Evolutionary conservation across 2,113 vertebrate species (phyloP), one percentile per base, ranked within the genome.

Genomic region (Stigmatopora nigra): DNA sequence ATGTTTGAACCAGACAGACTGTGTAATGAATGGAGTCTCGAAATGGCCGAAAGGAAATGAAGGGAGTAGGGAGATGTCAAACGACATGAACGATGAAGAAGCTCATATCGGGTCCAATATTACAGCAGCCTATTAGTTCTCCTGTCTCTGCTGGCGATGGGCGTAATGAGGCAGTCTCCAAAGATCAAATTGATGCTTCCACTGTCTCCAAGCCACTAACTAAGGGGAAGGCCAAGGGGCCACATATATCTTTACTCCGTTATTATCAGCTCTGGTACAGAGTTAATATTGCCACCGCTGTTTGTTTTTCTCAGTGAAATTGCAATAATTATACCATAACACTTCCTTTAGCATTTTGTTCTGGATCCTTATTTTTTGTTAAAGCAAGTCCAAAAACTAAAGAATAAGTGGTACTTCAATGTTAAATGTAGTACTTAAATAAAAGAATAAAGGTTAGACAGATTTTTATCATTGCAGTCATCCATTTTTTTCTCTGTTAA

Each of bases 21-120:
- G 31, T 5, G 8, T 86, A 84, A 89, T 88, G 77, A 89, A 87
- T 75, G 77, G 75, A 78, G 76, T 73, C 70, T 60, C 73, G 63
- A 79, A 69, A 80, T 57, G 73, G 63, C 70, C 64, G 65, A 73
- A 55, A 81, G 78, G 78, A 82, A 84, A 83, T 80, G 64, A 79
- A 82, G 67, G 76, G 65, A 82, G 70, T 72, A 72, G 75, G 72
- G 56, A 68, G 75, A 72, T 82, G 78, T 86, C 78, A 83, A 69
- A 77, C 73, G 59, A 73, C 73, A 81, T 85, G 84, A 86, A 80
- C 55, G 64, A 86, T 83, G 77, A 84, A 87, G 85, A 53, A 68
- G 72, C 78, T 86, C 77, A 79, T 82, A 77, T 83, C 66, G 49
- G 67, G 71, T 64, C 70, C 61, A 14, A 73, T 78, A 83, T 85